phyloP scores from a whole-genome alignment of 1,140 invertebrate species.

The Brachionus plicatilis region DNA sequence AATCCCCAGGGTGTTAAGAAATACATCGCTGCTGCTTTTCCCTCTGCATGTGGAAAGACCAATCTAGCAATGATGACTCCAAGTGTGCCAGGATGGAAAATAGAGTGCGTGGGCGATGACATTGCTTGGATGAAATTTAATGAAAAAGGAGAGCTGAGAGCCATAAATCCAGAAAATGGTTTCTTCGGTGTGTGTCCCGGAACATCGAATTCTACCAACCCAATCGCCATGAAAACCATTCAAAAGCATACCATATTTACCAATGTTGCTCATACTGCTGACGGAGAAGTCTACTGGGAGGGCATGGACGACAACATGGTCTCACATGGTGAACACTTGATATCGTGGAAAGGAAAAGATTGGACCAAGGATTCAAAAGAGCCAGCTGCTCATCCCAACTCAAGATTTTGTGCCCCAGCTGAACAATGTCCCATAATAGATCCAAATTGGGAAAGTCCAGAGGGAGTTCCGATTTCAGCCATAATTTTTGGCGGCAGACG shows the following conservation, averaged over 20 bases:
- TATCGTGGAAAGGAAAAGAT: constrained; percentile 50
- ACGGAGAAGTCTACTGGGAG: constrained; percentile 83
- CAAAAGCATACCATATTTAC: constrained; percentile 92
- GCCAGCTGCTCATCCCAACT: constrained; percentile 59
- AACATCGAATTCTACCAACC: constrained; percentile 84
- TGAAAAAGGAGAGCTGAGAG: constrained; percentile 75
- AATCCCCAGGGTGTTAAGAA: constrained; percentile 77
- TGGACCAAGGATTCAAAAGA: constrained; percentile 44
- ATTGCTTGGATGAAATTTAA: constrained; percentile 84
- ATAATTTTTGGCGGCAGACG: constrained; percentile 92
- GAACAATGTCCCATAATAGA: constrained; percentile 90
- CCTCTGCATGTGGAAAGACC: constrained; percentile 96
- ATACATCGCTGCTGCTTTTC: constrained; percentile 95
- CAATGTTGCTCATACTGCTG: constrained; percentile 90
- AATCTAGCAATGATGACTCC: constrained; percentile 97
- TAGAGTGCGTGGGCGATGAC: constrained; percentile 59
- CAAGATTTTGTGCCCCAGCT: constrained; percentile 89
- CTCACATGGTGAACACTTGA: constrained; percentile 41
- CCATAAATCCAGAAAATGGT: constrained; percentile 97
- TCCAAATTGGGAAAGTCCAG: constrained; percentile 66
- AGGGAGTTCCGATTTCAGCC: constrained; percentile 79
- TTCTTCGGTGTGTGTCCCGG: constrained; percentile 99
- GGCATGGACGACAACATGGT: constrained; percentile 78
- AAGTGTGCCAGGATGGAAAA: constrained; percentile 81
- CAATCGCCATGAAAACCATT: constrained; percentile 91